A percentile compares a stretch with the other conserved stretches of the same genome.
Evolutionary conservation across 2,113 vertebrate genomes (phyloP).

Genomic region (Capreolus pygargus): DNA sequence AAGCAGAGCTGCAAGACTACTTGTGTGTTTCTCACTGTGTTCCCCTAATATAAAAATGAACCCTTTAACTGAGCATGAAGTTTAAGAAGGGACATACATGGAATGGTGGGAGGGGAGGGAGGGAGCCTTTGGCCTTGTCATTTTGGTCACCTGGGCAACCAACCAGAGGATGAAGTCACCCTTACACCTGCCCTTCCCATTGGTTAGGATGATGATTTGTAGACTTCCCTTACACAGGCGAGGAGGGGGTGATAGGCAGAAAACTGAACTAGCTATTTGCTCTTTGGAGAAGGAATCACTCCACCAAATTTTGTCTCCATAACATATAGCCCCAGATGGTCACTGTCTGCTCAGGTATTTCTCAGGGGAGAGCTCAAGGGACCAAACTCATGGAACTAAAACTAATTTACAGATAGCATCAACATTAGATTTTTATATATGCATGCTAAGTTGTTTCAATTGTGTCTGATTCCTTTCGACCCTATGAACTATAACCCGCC

Average conservation of each 20-base stretch:
- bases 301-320: background rate
- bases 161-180: background rate
- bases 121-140: background rate
- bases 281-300: slow-evolving; percentile 15
- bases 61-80: background rate
- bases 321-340: background rate
- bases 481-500: background rate
- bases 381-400: background rate
- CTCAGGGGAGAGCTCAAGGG: background rate
- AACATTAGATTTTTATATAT: background rate
- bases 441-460: background rate
- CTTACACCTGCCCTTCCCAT: background rate
- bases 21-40: background rate
- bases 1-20: background rate
- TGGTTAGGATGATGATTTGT: background rate
- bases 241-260: background rate
- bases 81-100: background rate
- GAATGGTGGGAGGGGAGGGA: background rate
- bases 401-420: background rate
- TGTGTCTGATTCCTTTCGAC: background rate
- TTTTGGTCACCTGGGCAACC: background rate
- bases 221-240: background rate
- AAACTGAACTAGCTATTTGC: background rate
- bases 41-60: background rate
- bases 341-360: background rate